Percentiles rank a stretch among this genome's conserved stretches.
Evolutionary conservation across 2,113 vertebrate species (phyloP).

Genomic region (Barnardius zonarius): DNA sequence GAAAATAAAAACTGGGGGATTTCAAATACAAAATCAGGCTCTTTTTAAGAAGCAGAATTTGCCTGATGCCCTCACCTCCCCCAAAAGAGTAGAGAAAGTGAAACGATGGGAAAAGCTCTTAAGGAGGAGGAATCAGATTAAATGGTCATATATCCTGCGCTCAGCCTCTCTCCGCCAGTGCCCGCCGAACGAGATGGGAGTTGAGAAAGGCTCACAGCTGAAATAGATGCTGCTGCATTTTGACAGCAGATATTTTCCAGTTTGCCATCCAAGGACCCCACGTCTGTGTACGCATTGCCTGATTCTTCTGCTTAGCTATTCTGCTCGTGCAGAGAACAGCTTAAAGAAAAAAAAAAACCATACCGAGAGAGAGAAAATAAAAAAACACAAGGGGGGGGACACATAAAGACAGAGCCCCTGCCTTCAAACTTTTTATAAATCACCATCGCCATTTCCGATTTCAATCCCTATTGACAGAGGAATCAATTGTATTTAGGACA

Average conservation of each 20-base stretch:
- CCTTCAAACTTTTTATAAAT: slow-evolving; percentile 49
- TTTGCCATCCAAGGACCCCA: slow-evolving; percentile 52
- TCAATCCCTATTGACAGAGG: slow-evolving; percentile 42
- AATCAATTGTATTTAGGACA: slow-evolving; percentile 66
- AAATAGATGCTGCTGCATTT: slow-evolving; percentile 40
- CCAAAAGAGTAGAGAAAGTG: slow-evolving; percentile 36
- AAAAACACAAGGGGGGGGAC: background rate
- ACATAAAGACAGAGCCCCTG: background rate
- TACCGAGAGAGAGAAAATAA: background rate
- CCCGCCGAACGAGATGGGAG: background rate
- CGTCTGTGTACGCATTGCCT: slow-evolving; percentile 9
- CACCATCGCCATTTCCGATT: slow-evolving; percentile 62
- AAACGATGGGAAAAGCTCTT: slow-evolving; percentile 37
- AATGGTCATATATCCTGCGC: slow-evolving; percentile 13
- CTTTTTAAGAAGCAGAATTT: slow-evolving; percentile 15
- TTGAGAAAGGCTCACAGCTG: slow-evolving; percentile 44
- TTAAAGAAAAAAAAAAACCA: slow-evolving; percentile 25
- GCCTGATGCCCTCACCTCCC: background rate
- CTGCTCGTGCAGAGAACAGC: slow-evolving; percentile 51
- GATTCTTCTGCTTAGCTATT: slow-evolving; percentile 60
- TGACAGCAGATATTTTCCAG: slow-evolving; percentile 61
- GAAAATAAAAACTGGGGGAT: background rate
- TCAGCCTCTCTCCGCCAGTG: background rate
- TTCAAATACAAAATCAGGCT: background rate
- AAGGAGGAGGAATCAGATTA: slow-evolving; percentile 48